Percentiles rank a stretch among this genome's conserved stretches.
These are phyloP conservation scores for Rosalia funebris DNA, from an alignment of 2,888 invertebrate genomes.

Conservation along the genomic window DNA sequence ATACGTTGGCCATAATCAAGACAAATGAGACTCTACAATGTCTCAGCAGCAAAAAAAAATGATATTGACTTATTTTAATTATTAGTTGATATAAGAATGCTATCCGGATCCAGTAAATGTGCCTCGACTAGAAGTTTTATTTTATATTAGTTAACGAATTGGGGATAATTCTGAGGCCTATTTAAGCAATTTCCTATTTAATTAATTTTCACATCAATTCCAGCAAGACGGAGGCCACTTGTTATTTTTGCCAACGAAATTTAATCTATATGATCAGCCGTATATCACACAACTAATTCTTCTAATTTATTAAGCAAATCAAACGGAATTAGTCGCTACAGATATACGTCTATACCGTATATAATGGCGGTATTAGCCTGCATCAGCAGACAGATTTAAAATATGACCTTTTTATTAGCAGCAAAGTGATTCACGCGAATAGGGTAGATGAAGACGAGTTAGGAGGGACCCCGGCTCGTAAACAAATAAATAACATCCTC, in stretches of 20 bases:
- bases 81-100: too few species aligned
- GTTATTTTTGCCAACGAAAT: conserved; percentile 17
- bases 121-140: too few species aligned
- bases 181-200: too few species aligned
- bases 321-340: conserved; percentile 33
- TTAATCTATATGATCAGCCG: conserved; percentile 4
- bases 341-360: conserved; percentile 29
- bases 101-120: too few species aligned
- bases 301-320: conserved; percentile 33
- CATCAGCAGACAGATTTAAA: conserved; percentile 49
- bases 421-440: conserved; percentile 48
- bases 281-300: conserved; percentile 24
- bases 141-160: too few species aligned
- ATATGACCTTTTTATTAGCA: conserved; percentile 50
- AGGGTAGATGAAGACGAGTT: conserved; percentile 47
- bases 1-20: too few species aligned
- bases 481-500: conserved; percentile 52
- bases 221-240: too few species aligned
- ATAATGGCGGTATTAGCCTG: conserved; percentile 41
- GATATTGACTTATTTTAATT: too few species aligned
- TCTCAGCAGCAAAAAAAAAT: too few species aligned
- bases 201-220: too few species aligned
- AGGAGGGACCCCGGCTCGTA: conserved; percentile 44
- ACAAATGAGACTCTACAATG: too few species aligned
- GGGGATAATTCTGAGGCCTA: too few species aligned